phyloP scores from a whole-genome alignment of 2,797 vertebrate genomes.

The Anabacerthia variegaticeps region DNA sequence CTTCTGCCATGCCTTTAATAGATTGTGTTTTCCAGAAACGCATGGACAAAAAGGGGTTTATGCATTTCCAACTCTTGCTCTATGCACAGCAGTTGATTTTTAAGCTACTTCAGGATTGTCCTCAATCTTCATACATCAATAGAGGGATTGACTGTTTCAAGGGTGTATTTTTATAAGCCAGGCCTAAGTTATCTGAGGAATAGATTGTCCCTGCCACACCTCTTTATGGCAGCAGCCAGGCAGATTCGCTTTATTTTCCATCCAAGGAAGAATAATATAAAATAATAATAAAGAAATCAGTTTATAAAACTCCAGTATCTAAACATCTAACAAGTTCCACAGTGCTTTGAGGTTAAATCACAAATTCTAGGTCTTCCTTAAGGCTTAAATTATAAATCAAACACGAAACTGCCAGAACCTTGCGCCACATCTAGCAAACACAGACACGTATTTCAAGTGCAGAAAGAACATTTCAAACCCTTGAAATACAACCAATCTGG shows the following conservation, averaged over 20 bases:
- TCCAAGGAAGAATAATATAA: neutral
- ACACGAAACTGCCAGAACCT: neutral
- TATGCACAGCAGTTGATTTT: neutral
- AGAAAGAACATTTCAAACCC: constrained; percentile 7
- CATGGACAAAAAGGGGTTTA: neutral
- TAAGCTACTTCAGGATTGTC: neutral
- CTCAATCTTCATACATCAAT: neutral
- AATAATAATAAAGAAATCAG: neutral
- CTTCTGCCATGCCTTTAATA: neutral
- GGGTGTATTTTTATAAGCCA: neutral
- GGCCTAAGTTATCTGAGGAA: neutral
- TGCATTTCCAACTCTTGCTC: neutral
- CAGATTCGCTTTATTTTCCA: neutral
- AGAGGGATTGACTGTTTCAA: neutral
- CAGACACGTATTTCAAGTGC: neutral
- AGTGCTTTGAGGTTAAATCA: neutral
- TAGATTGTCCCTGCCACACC: neutral
- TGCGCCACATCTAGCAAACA: neutral
- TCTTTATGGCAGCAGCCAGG: neutral
- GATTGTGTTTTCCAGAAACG: neutral
- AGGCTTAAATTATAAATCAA: neutral
- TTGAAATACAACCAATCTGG: neutral
- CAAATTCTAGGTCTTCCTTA: neutral
- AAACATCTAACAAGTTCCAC: neutral
- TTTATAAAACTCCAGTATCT: neutral